Conservation (phyloP, 2,113 vertebrate species). For the Thalassoma bifasciatum region DNA sequence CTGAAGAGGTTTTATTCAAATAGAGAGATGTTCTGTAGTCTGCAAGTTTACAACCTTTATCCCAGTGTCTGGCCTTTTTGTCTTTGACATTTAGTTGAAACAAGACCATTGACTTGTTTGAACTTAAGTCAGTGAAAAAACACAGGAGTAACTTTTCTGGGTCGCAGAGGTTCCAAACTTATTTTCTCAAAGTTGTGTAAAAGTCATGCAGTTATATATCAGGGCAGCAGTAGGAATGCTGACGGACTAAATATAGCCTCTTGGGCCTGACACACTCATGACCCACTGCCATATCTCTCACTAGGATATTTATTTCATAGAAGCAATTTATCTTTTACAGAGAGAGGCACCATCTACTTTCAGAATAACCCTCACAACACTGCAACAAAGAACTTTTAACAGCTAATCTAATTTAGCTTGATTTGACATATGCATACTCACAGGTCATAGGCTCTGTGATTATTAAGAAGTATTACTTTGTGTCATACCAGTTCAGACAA, state of each 20-base stretch:
- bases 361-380: neutral
- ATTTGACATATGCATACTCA: neutral
- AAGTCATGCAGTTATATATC: constrained; percentile 59
- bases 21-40: neutral
- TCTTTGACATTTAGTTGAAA: constrained; percentile 33
- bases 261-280: constrained; percentile 44
- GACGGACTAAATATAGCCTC: constrained; percentile 65
- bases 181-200: constrained; percentile 63
- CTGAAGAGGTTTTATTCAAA: neutral
- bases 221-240: constrained; percentile 47
- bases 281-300: constrained; percentile 48
- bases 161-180: constrained; percentile 48
- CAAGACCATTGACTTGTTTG: constrained; percentile 4
- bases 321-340: constrained; percentile 15
- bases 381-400: neutral
- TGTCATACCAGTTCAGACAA: too few relatives aligned
- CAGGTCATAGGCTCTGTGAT: neutral
- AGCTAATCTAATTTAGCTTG: neutral
- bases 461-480: neutral
- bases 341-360: neutral
- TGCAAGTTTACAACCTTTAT: neutral
- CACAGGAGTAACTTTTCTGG: constrained; percentile 42
- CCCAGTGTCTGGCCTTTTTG: constrained; percentile 5
- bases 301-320: constrained; percentile 35
- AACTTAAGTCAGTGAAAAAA: constrained; percentile 31